Conservation (phyloP, 2,888 invertebrate genomes). For the Melipona beecheii region DNA sequence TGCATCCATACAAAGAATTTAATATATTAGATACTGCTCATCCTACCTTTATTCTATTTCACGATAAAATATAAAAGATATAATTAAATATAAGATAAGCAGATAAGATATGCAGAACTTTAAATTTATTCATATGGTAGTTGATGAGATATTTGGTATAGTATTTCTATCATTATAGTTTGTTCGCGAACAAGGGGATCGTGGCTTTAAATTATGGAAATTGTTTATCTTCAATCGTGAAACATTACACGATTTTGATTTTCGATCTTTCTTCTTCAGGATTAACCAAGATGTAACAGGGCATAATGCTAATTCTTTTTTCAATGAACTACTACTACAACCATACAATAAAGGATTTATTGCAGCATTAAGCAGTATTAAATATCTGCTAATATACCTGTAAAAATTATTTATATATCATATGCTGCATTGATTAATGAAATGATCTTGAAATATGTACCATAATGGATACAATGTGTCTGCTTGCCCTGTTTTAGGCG, state of each 20-base stretch:
- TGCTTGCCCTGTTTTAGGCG: conserved; percentile 74
- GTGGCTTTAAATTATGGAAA: conserved; percentile 59
- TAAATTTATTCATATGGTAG: conserved; percentile 17
- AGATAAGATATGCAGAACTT: conserved; percentile 1
- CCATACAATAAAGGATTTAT: conserved; percentile 92
- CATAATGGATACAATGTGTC: conserved; percentile 69
- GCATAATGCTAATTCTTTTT: conserved; percentile 86
- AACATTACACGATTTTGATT: conserved; percentile 31
- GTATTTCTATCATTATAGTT: conserved; percentile 41
- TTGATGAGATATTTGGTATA: conserved; percentile 62
- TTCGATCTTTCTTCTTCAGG: conserved; percentile 48
- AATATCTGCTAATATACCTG: conserved; percentile 89
- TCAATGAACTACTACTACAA: conserved; percentile 89
- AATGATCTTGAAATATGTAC: conserved; percentile 53
- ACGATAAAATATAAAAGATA: background rate
- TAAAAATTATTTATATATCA: conserved; percentile 20
- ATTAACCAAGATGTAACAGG: conserved; percentile 71
- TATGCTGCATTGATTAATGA: background rate
- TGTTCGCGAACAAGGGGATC: conserved; percentile 65
- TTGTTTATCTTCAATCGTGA: conserved; percentile 41
- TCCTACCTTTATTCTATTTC: background rate
- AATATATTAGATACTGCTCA: conserved; percentile 13
- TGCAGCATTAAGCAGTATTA: conserved; percentile 90
- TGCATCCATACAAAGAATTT: background rate
- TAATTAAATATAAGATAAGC: no score